phyloP scores from a whole-genome alignment of 2,113 vertebrate genomes.

The Caloenas nicobarica region DNA sequence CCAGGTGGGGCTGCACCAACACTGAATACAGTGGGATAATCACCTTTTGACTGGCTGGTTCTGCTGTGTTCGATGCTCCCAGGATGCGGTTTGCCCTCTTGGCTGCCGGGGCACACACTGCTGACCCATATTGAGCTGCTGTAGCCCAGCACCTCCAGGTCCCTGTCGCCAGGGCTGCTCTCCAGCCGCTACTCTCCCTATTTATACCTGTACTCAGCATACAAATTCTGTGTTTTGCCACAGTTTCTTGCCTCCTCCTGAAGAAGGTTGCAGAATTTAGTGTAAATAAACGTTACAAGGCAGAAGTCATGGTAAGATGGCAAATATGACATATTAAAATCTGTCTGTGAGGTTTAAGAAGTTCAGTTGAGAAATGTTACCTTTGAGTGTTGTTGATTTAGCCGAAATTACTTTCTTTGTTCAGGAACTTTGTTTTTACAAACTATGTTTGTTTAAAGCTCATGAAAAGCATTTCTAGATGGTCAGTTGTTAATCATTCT shows the following conservation, averaged over 20 bases:
- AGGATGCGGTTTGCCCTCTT: no score
- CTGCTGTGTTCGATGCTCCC: no score
- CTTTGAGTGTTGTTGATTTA: background rate
- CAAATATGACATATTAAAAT: background rate
- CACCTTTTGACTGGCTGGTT: no score
- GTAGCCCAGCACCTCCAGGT: background rate
- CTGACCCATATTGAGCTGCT: background rate
- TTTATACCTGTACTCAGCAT: accelerated
- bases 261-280: background rate
- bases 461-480: background rate
- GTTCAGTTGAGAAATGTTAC: background rate
- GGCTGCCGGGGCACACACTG: no score
- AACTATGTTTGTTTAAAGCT: background rate
- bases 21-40: no score
- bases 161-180: background rate
- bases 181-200: background rate
- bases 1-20: no score
- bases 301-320: background rate
- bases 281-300: background rate
- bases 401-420: background rate
- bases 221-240: background rate
- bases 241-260: background rate
- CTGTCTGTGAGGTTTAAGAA: background rate
- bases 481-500: background rate
- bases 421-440: background rate